Evolutionary conservation across 2,888 invertebrate genomes (phyloP), one percentile per base, ranked within the genome.

Genomic region (Rhodophaea formosa): DNA sequence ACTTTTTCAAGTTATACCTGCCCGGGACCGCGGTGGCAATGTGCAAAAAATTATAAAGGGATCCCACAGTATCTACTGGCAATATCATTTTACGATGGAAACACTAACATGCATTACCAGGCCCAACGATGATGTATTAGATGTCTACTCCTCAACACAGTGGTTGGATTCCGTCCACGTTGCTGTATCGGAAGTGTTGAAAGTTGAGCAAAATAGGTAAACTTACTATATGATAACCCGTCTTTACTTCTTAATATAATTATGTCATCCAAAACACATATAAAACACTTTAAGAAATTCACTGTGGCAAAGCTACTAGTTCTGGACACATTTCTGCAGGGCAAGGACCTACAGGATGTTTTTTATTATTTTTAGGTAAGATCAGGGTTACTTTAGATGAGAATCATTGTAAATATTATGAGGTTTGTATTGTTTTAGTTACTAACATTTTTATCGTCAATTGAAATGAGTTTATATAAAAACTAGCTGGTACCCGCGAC

Each of bases 31-130:
- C 45, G 89, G 89, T 0, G 14, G 63, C 0, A 75, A 93, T 62
- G 78, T 92, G 0, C 82, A 86, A 32, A 88, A 86, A 59, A 84
- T 92, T 0, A 79, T 94, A 7, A 93, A 92, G 59, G 95, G 95
- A 0, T 82, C 72, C 35, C 89, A 92, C 45, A 80, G 89, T 51
- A 82, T 91, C 53, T 93, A 88, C 3, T 74, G 84, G 14, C 96
- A 96, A 71, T 95, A 94, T 70, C 95, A 94, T 73, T 95, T 92
- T 64, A 91, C 93, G 1, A 94, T 96, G 94, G 96, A 96, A 77
- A 92, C 93, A 0, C 92, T 94, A 45, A 83, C 88, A 6, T 91
- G 93, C 61, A 81, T 94, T 0, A 92, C 93, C 12, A 78, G 92
- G 42, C 96, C 95, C 0, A 86, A 84, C 30, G 96, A 96, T 67